Evolutionary conservation across 2,797 vertebrate genomes (phyloP).

Genomic region (Micropoecilia bifurca): DNA sequence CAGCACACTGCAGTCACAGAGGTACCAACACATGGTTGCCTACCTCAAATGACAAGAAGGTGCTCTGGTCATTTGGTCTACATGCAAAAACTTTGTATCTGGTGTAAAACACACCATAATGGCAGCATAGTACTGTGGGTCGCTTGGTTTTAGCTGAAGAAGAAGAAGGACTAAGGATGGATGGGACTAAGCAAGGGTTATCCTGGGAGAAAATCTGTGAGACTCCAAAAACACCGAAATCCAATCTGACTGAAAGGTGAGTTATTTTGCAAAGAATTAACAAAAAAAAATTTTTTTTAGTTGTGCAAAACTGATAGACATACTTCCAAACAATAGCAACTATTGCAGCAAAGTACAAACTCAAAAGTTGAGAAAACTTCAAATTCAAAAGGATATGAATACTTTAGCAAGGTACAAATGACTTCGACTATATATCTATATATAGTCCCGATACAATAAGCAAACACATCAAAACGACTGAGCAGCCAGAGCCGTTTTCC

Average conservation of each 20-base stretch:
- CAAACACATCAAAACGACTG: constrained; percentile 18
- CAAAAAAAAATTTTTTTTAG: not conserved
- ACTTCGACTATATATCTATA: not conserved
- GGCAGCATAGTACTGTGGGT: not conserved
- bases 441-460: constrained; percentile 31
- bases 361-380: not conserved
- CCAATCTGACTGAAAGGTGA: not conserved
- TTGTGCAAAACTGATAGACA: not conserved
- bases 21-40: too few species aligned
- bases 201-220: not conserved
- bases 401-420: not conserved
- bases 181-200: not conserved
- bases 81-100: not conserved
- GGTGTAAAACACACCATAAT: not conserved
- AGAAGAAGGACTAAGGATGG: not conserved
- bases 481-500: constrained; percentile 45
- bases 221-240: not conserved
- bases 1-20: not conserved
- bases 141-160: not conserved
- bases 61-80: not conserved
- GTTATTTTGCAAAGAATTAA: not conserved
- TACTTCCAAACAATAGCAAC: not conserved
- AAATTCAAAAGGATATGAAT: not conserved
- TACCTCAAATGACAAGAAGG: not conserved
- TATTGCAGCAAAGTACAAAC: not conserved